phyloP scores from a whole-genome alignment of 2,797 vertebrate species.

The Carduelis carduelis region DNA sequence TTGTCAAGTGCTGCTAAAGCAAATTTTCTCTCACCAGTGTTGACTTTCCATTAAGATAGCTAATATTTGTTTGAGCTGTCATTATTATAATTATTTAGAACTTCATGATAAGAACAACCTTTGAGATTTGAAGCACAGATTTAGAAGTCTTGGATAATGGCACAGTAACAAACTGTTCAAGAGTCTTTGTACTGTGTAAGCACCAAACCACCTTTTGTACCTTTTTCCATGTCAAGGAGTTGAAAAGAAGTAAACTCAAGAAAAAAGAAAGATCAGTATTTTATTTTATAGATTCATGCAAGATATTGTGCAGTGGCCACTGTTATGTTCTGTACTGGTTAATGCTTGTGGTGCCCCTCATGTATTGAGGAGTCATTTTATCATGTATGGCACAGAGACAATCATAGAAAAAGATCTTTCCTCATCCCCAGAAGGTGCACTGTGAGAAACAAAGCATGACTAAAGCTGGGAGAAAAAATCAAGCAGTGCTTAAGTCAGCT shows the following conservation, averaged over 20 bases:
- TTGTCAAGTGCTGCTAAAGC: background rate
- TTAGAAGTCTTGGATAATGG: background rate
- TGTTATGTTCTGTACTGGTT: background rate
- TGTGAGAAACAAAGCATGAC: background rate
- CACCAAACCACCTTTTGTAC: background rate
- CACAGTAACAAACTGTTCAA: background rate
- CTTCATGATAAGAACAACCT: background rate
- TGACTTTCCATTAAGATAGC: background rate
- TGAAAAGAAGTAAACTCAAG: background rate
- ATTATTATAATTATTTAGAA: background rate
- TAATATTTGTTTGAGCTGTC: background rate
- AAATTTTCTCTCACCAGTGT: background rate
- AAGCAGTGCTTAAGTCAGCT: background rate
- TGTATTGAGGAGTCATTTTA: background rate
- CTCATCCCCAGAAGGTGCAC: background rate
- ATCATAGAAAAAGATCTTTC: background rate
- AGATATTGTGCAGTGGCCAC: background rate
- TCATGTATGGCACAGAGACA: background rate
- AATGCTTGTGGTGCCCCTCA: background rate
- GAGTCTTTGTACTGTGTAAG: background rate
- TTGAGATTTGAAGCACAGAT: background rate
- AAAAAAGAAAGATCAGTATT: fast-evolving
- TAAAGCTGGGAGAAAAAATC: background rate
- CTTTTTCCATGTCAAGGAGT: background rate
- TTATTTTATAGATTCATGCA: background rate